A percentile compares a stretch with the other conserved stretches of the same genome.
Evolutionary conservation across 2,888 invertebrate genomes (phyloP).

Genomic region (Caenorhabditis sp.): DNA sequence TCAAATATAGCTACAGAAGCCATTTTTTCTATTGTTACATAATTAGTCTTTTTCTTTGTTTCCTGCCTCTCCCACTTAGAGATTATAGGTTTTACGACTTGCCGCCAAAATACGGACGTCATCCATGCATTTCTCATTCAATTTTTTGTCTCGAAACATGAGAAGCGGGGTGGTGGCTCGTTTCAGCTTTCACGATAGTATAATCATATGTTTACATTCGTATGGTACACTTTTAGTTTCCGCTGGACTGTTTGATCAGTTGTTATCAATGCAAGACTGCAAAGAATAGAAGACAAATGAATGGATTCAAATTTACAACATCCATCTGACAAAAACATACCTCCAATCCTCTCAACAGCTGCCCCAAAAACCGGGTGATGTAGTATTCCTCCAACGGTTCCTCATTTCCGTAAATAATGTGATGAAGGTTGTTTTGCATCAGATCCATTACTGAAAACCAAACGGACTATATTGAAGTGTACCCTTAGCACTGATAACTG

Average conservation of each 20-base stretch:
- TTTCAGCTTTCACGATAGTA: neutral
- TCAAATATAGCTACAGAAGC: too few relatives aligned
- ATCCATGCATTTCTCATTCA: slow-evolving; percentile 13
- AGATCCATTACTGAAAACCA: slow-evolving; percentile 79
- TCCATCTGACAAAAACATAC: slow-evolving; percentile 43
- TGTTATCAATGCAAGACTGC: slow-evolving; percentile 33
- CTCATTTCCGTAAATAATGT: slow-evolving; percentile 77
- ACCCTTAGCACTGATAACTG: slow-evolving; percentile 6
- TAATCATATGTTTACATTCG: slow-evolving; percentile 59
- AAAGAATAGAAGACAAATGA: slow-evolving; percentile 7
- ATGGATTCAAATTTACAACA: neutral
- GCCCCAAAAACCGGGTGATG: slow-evolving; percentile 75
- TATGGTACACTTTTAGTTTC: slow-evolving; percentile 57
- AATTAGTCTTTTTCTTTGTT: neutral
- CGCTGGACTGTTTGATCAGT: slow-evolving; percentile 53
- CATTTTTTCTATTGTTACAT: too few relatives aligned
- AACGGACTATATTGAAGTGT: slow-evolving; percentile 23
- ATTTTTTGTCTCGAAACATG: slow-evolving; percentile 8
- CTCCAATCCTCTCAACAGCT: slow-evolving; percentile 78
- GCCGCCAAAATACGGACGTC: slow-evolving; percentile 26
- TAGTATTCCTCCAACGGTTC: slow-evolving; percentile 76
- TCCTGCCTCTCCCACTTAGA: neutral
- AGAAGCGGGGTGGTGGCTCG: slow-evolving; percentile 40
- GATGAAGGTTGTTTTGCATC: slow-evolving; percentile 81
- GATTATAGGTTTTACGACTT: slow-evolving; percentile 22